Evolutionary conservation across 2,888 invertebrate species (phyloP), one percentile per base, ranked within the genome.

Genomic region (Epistrophella euchroma): DNA sequence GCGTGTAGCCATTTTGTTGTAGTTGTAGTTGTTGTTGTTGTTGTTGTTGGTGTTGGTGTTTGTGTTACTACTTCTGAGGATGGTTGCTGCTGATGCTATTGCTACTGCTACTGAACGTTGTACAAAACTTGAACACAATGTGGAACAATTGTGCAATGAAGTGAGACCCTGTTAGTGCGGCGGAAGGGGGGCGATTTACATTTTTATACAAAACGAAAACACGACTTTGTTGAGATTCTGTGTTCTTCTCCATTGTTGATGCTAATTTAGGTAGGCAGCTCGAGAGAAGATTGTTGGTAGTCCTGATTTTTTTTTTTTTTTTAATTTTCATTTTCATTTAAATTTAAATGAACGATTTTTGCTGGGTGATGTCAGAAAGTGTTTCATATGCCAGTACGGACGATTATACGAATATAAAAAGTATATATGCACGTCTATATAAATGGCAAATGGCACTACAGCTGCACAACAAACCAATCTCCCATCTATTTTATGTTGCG

Each of bases 61-160:
- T 19, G 2, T 19, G 50, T 52, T 52, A 28, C 52, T 52, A 2
- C 52, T n/a, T 15, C 52, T 25, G 25, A 0, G 11, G 6, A 50
- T 22, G 19, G 19, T 13, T 22, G 50, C 6, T 50, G 22, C 11
- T 47, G 19, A 4, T 47, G 10, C 22, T 47, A 17, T 22, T 52
- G 32, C 15, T 64, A 19, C 50, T 52, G 50, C n/a, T 73, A 37
- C 19, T 55, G 62, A 43, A 35, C 47, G 19, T 64, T 45, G n/a
- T 47, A 35, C 37, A n/a, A 37, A 28, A 32, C 28, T 55, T 62
- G 17, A 32, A 35, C 35, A 77, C 80, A 80, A 85, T 72, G 66
- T 76, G 60, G 68, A 81, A 79, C 74, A 58, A 76, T 47, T 84
- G 85, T 85, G 80, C 85, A 85, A 85, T 85, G 73, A 85, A 85